Conservation (phyloP, 2,797 vertebrate genomes). For the Euthynnus affinis region DNA sequence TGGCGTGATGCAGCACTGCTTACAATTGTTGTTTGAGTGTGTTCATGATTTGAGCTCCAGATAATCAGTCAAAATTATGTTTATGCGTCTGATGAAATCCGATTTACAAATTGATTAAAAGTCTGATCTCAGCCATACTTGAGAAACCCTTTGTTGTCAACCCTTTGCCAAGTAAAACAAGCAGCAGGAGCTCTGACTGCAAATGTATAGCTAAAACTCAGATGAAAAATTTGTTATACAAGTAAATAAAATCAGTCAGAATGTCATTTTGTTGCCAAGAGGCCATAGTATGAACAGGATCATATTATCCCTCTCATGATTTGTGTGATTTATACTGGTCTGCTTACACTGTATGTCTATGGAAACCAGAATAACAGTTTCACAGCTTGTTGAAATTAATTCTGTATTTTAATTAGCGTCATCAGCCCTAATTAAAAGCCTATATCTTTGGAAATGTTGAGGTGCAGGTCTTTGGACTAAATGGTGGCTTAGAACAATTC, state of each 20-base stretch:
- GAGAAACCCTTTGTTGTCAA: background rate
- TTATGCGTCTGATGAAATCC: constrained; percentile 10
- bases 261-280: too few species aligned
- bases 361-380: background rate
- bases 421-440: background rate
- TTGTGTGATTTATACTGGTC: background rate
- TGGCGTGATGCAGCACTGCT: background rate
- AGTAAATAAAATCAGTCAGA: background rate
- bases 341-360: background rate
- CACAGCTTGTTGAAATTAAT: background rate
- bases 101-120: constrained; percentile 10
- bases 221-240: background rate
- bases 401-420: constrained; percentile 8
- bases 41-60: background rate
- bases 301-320: too few species aligned
- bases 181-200: background rate
- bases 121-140: background rate
- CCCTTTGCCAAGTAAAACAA: background rate
- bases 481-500: too few species aligned
- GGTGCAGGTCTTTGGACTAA: background rate
- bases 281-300: too few species aligned
- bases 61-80: constrained; percentile 20
- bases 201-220: background rate
- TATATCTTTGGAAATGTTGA: background rate
- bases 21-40: constrained; percentile 2